phyloP scores from a whole-genome alignment of 2,113 vertebrate genomes.

The Cinclus cinclus region DNA sequence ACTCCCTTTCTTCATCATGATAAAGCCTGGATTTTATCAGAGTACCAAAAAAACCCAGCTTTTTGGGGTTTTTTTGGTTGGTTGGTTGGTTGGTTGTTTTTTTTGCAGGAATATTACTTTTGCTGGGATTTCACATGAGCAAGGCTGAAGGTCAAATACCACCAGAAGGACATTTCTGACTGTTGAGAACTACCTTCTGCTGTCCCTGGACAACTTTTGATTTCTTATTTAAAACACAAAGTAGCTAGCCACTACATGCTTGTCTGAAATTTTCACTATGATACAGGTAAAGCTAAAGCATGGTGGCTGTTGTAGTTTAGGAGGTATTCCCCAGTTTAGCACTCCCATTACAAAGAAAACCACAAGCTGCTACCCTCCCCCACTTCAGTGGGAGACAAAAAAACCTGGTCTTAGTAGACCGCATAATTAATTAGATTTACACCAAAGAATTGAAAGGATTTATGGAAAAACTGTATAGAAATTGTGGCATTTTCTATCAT shows the following conservation, averaged over 20 bases:
- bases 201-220: not conserved
- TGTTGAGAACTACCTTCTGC: not conserved
- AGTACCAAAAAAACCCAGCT: not conserved
- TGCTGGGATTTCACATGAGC: not conserved
- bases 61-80: too few species aligned
- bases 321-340: not conserved
- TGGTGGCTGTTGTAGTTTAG: not conserved
- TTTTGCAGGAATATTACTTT: not conserved
- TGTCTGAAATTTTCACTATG: not conserved
- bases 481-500: not conserved
- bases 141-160: not conserved
- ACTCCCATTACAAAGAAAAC: not conserved
- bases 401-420: not conserved
- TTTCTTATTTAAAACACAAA: not conserved
- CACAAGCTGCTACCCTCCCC: accelerated
- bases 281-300: not conserved
- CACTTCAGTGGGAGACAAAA: not conserved
- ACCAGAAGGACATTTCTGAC: not conserved
- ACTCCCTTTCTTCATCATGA: not conserved
- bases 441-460: not conserved
- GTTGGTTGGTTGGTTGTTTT: too few species aligned
- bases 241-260: not conserved
- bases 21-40: not conserved
- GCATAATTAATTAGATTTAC: not conserved
- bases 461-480: not conserved